Base-by-base conservation (phyloP, 2,797 vertebrate genomes). In the Galagoides demidoff region DNA sequence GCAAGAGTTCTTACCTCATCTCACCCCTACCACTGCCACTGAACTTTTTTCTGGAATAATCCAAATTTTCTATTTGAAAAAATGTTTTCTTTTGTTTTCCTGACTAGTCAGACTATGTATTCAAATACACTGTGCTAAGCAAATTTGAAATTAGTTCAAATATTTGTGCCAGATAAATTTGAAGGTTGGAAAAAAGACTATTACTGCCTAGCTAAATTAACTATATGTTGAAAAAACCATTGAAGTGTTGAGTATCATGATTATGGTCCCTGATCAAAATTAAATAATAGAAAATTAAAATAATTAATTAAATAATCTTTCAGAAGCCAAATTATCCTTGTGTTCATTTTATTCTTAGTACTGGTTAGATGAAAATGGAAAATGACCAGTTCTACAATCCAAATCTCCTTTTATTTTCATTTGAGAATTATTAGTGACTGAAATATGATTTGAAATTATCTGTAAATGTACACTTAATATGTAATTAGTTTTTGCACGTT, bases 401-500 rank as follows among this genome's bases (percentile, higher is more conserved):
- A 66, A 76, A 83, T 78, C 52, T 17, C 37, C 19, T 63, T 37
- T 34, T 84, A 17, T 61, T 89, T 76, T 74, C 52, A 70, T 7
- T 64, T 61, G 29, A 49, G 55, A 85, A 68, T 78, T 92, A 34
- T 61, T 77, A 88, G 29, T 19, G 55, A 61, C 52, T 89, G 59
- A 95, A 77, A 85, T 76, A 85, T 31, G 8, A 74, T 82, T 79
- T 64, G 52, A 76, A 90, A 49, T 90, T 84, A 68, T 73, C 57
- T 2, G 10, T 77, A 77, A 37, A 57, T 87, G 71, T 84, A 88
- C 31, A 27, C 82, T 82, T 57, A 90, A 86, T 71, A 71, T 59
- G 20, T 78, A 89, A 92, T 66, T 81, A 61, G 64, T 74, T 83
- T 94, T 61, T 27, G 77, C 14, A 43, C 52, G 4, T 85, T 61